phyloP scores from a whole-genome alignment of 53 echinoderm and acorn worm genomes.

The Patiria pectinifera region DNA sequence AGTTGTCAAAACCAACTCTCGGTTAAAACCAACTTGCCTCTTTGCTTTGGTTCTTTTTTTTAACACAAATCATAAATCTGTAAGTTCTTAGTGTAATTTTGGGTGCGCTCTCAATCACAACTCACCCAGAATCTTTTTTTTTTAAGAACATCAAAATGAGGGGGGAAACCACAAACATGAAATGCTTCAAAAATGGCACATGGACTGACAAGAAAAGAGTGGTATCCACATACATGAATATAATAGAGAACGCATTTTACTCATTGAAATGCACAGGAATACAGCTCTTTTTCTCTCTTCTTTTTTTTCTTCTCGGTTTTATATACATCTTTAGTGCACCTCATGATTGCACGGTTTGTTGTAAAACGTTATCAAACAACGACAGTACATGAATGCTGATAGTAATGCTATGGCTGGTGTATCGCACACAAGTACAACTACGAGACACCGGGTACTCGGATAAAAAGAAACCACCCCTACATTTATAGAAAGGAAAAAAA shows the following conservation, averaged over 20 bases:
- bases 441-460: not conserved
- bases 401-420: not conserved
- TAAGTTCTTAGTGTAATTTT: too few species aligned
- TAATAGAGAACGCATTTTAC: conserved; percentile 5
- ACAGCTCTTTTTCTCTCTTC: conserved; percentile 18
- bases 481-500: not conserved
- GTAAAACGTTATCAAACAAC: conserved; percentile 59
- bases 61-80: too few species aligned
- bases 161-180: conserved; percentile 11
- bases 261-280: conserved; percentile 47
- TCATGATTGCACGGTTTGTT: conserved; percentile 57
- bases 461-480: not conserved
- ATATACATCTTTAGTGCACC: conserved; percentile 69
- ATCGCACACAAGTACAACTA: not conserved
- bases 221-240: conserved; percentile 26
- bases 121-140: not conserved
- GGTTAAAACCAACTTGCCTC: too few species aligned
- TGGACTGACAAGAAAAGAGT: not conserved
- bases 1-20: too few species aligned
- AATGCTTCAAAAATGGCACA: not conserved
- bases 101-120: too few species aligned
- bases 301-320: conserved; percentile 23
- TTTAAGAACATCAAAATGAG: not conserved
- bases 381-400: conserved; percentile 61
- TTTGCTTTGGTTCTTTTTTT: too few species aligned